Percentiles rank a stretch among this genome's conserved stretches.
Evolutionary conservation across 2,888 invertebrate species (phyloP).

Genomic region (Germaria angustata): DNA sequence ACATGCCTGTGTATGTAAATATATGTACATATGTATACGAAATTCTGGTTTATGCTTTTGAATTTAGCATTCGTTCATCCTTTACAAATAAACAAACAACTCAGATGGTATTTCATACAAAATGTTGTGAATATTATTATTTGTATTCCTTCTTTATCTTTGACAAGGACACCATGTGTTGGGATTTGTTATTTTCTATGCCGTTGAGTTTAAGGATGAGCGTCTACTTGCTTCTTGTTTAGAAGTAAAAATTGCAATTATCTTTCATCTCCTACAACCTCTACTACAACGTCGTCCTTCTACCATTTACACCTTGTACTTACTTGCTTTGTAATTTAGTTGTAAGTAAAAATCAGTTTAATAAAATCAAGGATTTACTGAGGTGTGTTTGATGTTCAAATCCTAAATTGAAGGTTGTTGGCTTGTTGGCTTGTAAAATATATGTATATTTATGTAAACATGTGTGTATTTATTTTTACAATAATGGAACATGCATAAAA

Average conservation of each 20-base stretch:
- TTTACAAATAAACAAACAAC: slow-evolving; percentile 33
- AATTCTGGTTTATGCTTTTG: neutral
- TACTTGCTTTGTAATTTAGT: neutral
- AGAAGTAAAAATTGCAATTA: slow-evolving; percentile 44
- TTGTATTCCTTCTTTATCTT: slow-evolving; percentile 41
- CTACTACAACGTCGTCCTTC: neutral
- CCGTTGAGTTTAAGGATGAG: slow-evolving; percentile 18
- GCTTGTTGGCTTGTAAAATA: neutral
- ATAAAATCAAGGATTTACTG: slow-evolving; percentile 45
- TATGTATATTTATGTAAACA: no score
- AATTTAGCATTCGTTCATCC: slow-evolving; percentile 7
- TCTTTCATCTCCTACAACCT: slow-evolving; percentile 22
- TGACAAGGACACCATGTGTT: slow-evolving; percentile 59
- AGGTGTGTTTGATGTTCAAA: slow-evolving; percentile 41
- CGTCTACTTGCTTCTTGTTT: slow-evolving; percentile 19
- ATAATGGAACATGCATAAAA: slow-evolving; percentile 4
- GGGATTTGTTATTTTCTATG: slow-evolving; percentile 44
- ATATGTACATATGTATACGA: neutral
- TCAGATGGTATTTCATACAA: slow-evolving; percentile 30
- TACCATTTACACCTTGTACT: neutral
- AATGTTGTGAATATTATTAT: slow-evolving; percentile 24
- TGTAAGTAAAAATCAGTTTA: slow-evolving; percentile 22
- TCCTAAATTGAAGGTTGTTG: slow-evolving; percentile 32
- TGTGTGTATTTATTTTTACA: neutral
- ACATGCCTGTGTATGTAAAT: no score